Percentiles rank a stretch among this genome's conserved stretches.
Conservation (phyloP, 2,113 vertebrate species). For the Peromyscus maniculatus region DNA sequence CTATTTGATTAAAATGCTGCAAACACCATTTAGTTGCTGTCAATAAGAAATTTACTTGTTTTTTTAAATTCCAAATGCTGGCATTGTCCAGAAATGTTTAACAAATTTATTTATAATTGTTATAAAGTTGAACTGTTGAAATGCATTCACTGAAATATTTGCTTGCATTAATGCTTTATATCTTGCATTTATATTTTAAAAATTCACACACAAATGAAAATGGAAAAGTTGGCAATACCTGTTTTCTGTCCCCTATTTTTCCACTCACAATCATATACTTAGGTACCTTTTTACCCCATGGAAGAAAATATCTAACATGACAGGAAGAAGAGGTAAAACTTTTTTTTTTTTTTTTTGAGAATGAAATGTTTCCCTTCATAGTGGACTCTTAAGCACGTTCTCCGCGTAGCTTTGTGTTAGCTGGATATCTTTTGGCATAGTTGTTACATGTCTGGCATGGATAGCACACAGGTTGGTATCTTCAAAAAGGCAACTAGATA, state of each 20-base stretch:
- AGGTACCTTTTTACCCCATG: not conserved
- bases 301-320: not conserved
- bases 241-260: not conserved
- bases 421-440: not conserved
- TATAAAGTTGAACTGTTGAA: conserved; percentile 89
- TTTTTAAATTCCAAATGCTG: conserved; percentile 92
- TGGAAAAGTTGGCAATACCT: not conserved
- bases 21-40: conserved; percentile 91
- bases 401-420: not conserved
- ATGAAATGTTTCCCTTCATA: not conserved
- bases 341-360: not conserved
- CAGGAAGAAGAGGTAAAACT: not conserved
- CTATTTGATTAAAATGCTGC: conserved; percentile 91
- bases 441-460: not conserved
- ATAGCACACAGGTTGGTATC: not conserved
- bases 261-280: not conserved
- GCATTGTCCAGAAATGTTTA: conserved; percentile 91
- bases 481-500: not conserved
- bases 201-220: not conserved
- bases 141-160: conserved; percentile 83
- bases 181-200: not conserved
- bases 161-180: not conserved
- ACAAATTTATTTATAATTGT: conserved; percentile 90
- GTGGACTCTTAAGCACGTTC: not conserved
- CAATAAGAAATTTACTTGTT: conserved; percentile 91